Evolutionary conservation across 2,797 vertebrate genomes (phyloP).

Genomic region (Discoglossus pictus): DNA sequence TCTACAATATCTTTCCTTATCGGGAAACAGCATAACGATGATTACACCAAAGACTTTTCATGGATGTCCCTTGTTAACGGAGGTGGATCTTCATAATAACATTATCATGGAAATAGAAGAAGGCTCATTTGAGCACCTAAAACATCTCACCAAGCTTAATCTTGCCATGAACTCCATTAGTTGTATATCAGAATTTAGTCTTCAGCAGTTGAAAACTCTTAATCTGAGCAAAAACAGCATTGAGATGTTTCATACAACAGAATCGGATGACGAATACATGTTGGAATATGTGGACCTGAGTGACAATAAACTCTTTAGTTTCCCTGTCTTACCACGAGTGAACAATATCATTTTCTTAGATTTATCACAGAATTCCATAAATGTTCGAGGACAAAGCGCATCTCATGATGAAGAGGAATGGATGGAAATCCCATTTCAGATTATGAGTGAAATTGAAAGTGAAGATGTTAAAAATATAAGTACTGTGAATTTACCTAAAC

Average conservation of each 20-base stretch:
- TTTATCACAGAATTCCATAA: slow-evolving; percentile 84
- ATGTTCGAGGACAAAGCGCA: slow-evolving; percentile 63
- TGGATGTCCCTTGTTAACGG: slow-evolving; percentile 68
- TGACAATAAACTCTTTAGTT: slow-evolving; percentile 83
- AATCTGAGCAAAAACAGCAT: slow-evolving; percentile 94
- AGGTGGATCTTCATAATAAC: slow-evolving; percentile 87
- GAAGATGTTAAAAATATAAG: slow-evolving; percentile 48
- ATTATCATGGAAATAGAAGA: slow-evolving; percentile 93
- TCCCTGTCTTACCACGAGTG: slow-evolving; percentile 78
- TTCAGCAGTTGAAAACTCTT: slow-evolving; percentile 76
- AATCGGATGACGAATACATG: slow-evolving; percentile 62
- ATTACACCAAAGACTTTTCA: slow-evolving; percentile 76
- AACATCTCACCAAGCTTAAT: slow-evolving; percentile 79
- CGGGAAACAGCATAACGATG: slow-evolving; percentile 88
- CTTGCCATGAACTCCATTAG: slow-evolving; percentile 93
- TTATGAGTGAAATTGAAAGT: slow-evolving; percentile 51
- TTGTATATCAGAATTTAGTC: slow-evolving; percentile 90
- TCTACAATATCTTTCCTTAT: slow-evolving; percentile 79
- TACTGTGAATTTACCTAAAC: slow-evolving; percentile 57
- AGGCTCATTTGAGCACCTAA: slow-evolving; percentile 83
- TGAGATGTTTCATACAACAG: slow-evolving; percentile 78
- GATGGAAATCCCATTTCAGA: slow-evolving; percentile 46
- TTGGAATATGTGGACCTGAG: slow-evolving; percentile 84
- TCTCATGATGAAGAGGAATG: slow-evolving; percentile 56
- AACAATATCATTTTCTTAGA: slow-evolving; percentile 82